Evolutionary conservation across 2,113 vertebrate species (phyloP).

Genomic region (Mus spicilegus): DNA sequence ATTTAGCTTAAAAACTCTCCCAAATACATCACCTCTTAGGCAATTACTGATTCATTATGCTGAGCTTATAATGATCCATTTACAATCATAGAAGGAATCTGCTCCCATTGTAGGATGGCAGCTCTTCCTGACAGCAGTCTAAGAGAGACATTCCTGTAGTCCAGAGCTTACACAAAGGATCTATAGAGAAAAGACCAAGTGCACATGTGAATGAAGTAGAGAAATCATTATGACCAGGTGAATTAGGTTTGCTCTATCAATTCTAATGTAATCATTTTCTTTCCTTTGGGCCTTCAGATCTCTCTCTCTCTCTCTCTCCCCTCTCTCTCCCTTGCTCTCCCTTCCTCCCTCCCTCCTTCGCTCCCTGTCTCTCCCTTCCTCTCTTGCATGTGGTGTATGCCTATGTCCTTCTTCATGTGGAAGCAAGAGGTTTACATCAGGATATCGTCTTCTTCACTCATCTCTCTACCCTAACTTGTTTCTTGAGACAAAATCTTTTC

Average conservation of each 20-base stretch:
- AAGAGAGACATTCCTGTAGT: neutral
- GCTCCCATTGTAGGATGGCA: neutral
- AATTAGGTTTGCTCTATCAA: neutral
- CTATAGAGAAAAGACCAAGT: neutral
- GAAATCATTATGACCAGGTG: neutral
- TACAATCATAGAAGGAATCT: constrained; percentile 75
- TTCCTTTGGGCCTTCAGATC: neutral
- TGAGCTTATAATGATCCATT: constrained; percentile 79
- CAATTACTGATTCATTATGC: constrained; percentile 85
- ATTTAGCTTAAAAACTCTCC: constrained; percentile 73
- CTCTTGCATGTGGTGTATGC: neutral
- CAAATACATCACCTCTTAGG: constrained; percentile 81
- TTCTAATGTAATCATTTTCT: neutral
- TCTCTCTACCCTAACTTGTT: neutral
- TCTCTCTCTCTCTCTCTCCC: too few relatives aligned
- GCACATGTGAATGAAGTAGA: neutral
- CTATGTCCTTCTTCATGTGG: neutral
- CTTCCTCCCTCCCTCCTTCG: neutral
- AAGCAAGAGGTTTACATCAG: neutral
- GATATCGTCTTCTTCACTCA: neutral
- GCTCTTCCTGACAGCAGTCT: neutral
- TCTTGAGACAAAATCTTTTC: neutral
- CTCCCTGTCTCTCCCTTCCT: neutral
- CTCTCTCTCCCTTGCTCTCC: neutral
- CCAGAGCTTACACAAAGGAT: neutral